Conservation (phyloP, 2,797 vertebrate species). For the Stomatorhinus walkeri region DNA sequence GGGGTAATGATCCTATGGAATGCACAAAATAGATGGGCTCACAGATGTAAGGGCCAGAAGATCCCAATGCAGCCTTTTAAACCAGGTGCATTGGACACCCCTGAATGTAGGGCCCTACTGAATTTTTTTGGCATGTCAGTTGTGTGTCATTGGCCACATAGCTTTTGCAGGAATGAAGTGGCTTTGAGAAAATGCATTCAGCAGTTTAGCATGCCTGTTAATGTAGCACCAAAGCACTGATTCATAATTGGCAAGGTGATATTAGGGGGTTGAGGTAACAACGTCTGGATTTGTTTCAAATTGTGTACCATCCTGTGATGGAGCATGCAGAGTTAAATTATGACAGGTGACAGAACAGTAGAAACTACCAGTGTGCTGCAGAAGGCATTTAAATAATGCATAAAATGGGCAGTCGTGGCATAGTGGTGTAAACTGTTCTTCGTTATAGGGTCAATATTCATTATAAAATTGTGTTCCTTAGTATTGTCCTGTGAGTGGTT, state of each 20-base stretch:
- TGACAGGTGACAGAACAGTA: neutral
- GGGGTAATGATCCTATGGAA: conserved; percentile 35
- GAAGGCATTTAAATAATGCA: neutral
- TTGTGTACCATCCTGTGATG: neutral
- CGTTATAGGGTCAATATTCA: neutral
- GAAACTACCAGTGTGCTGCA: neutral
- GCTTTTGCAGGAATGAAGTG: neutral
- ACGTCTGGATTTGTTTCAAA: neutral
- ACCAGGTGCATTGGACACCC: neutral
- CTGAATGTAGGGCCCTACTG: neutral
- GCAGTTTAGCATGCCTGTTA: neutral
- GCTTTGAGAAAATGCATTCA: neutral
- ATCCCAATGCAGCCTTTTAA: conserved; percentile 27
- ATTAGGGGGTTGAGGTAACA: neutral
- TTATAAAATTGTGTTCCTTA: neutral
- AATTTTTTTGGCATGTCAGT: neutral
- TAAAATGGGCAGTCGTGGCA: neutral
- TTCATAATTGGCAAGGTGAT: neutral
- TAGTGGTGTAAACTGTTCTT: neutral
- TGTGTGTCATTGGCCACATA: neutral
- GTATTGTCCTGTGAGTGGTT: neutral
- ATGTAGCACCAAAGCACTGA: neutral
- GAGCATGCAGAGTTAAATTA: neutral
- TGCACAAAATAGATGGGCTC: neutral
- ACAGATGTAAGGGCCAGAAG: conserved; percentile 28